These are phyloP conservation scores for Trachurus trachurus DNA, from an alignment of 2,797 vertebrate genomes.

Conservation along the genomic window DNA sequence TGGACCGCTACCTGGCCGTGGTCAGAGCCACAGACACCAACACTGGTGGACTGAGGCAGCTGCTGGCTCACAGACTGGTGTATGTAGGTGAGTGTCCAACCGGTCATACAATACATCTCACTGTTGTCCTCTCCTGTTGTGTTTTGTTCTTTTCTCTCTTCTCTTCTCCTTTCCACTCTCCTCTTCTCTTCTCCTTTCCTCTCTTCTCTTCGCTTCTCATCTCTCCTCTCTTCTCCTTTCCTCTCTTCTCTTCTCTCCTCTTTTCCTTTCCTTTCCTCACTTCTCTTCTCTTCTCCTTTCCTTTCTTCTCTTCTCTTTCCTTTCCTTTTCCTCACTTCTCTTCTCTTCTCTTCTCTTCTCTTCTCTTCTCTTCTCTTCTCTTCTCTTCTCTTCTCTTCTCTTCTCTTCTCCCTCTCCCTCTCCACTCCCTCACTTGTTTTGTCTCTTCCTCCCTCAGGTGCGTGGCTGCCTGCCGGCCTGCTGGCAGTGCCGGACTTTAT, in stretches of 20 bases:
- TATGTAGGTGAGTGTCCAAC: conserved; percentile 89
- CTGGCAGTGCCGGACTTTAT: conserved; percentile 94
- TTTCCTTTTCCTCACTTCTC: too few relatives aligned
- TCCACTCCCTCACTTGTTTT: conserved; percentile 2
- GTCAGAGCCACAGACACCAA: conserved; percentile 96
- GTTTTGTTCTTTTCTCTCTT: background rate
- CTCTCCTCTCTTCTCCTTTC: background rate
- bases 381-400: background rate
- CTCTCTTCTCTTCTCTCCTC: background rate
- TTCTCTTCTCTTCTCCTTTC: background rate
- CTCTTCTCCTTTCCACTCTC: background rate
- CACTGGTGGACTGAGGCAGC: conserved; percentile 91
- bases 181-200: background rate
- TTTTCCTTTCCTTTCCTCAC: background rate
- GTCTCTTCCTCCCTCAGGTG: conserved; percentile 58
- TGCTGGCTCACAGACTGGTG: conserved; percentile 93
- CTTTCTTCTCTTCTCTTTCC: background rate
- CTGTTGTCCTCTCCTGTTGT: background rate
- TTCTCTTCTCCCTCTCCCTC: background rate
- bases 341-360: background rate
- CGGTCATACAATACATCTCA: background rate
- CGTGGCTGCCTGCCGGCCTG: conserved; percentile 90
- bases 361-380: background rate
- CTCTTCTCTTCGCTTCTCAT: background rate
- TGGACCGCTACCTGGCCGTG: conserved; percentile 97